Base-by-base conservation (phyloP, 2,797 vertebrate genomes). In the Falco peregrinus region DNA sequence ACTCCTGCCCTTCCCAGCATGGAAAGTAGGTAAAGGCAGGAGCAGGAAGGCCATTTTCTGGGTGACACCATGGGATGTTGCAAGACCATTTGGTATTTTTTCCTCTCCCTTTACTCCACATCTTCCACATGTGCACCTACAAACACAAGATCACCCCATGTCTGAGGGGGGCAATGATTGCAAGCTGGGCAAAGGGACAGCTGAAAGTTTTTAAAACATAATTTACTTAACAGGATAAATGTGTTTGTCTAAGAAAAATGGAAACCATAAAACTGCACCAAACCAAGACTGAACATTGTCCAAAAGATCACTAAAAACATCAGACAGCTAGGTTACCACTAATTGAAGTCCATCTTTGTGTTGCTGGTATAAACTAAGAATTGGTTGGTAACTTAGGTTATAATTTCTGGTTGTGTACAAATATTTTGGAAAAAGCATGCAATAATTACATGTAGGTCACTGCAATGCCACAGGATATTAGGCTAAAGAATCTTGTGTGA, bases 401-500 rank as follows among this genome's bases (percentile, higher is more conserved):
- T 97, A 95, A 97, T 95, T 97, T 97, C 79, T 97, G 95, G 93
- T 96, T 97, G 90, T 96, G 81, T 97, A 97, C 96, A 97, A 97
- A 96, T 97, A 97, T 97, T 98, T 98, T 97, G 97, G 95, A 95
- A 97, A 96, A 97, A 93, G 88, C 84, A 92, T 91, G 97, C 96
- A 97, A 96, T 95, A 97, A 97, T 98, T 98, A 98, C 98, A 98
- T 98, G 97, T 98, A 98, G 98, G 98, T 98, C 98, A 98, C 96
- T 94, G 93, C 97, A 97, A 94, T 98, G 97, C 97, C 97, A 97
- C 97, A 95, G 96, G 94, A 92, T 97, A 96, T 95, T 97, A 96
- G 95, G 96, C 96, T 92, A 94, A 96, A 97, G 96, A 95, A 93
- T 97, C 95, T 97, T 94, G 96, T 96, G 89, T 60, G 97, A 97